A percentile compares a stretch with the other conserved stretches of the same genome.
These are phyloP conservation scores for Caradrina kadenii DNA, from an alignment of 2,888 invertebrate species.

Conservation along the genomic window DNA sequence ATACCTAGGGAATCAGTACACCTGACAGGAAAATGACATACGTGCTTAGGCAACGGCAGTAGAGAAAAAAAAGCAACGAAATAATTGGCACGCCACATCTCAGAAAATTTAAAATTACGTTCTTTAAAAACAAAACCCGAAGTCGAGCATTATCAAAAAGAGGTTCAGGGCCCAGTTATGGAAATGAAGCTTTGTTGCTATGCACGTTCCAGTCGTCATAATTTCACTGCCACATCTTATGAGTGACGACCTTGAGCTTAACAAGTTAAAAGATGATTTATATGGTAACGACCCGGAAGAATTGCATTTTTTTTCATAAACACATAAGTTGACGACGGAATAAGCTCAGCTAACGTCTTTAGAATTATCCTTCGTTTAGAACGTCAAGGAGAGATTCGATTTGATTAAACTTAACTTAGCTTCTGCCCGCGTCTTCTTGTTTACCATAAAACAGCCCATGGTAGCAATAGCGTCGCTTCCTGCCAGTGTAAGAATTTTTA, in stretches of 20 bases:
- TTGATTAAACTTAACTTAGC: no score
- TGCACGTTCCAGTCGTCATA: conserved; percentile 72
- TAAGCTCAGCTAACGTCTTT: conserved; percentile 23
- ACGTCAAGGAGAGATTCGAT: not conserved
- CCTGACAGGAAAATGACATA: conserved; percentile 48
- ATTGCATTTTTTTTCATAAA: conserved; percentile 58
- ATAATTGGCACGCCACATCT: conserved; percentile 56
- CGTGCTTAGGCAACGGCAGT: conserved; percentile 48
- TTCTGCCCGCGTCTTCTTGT: no score
- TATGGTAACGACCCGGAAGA: conserved; percentile 59
- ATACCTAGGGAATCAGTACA: conserved; percentile 38
- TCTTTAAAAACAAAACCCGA: conserved; percentile 60
- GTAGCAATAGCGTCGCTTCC: no score
- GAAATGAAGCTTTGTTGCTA: conserved; percentile 84
- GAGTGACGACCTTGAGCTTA: conserved; percentile 70
- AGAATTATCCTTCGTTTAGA: conserved; percentile 8
- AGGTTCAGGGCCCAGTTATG: conserved; percentile 77
- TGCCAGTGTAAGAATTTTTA: no score
- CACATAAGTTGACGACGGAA: conserved; percentile 46
- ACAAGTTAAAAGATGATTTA: conserved; percentile 63
- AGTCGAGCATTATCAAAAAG: conserved; percentile 71
- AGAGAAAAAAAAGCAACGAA: conserved; percentile 35
- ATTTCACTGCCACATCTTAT: conserved; percentile 73
- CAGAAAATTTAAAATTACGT: conserved; percentile 63
- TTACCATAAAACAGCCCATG: no score